Conservation (phyloP, 1,140 invertebrate species). For the Ctenoplectra terminalis region DNA sequence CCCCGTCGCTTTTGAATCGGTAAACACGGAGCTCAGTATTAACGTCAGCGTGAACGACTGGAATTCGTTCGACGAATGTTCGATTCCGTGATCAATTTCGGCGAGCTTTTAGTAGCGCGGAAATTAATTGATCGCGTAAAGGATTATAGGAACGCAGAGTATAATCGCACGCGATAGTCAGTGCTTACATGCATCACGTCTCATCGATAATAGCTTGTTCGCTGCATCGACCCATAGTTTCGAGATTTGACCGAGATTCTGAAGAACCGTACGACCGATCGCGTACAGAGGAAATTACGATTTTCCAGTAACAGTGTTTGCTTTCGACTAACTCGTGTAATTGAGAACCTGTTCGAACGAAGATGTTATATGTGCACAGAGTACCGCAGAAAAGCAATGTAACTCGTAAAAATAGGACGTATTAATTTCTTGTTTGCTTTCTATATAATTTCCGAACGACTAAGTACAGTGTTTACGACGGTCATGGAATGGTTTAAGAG, state of each 20-base stretch:
- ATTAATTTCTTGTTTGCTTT: too few species aligned
- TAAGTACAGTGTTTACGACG: too few species aligned
- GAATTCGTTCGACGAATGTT: too few species aligned
- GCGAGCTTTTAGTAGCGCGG: background rate
- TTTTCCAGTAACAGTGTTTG: slow-evolving; percentile 21
- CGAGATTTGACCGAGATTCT: slow-evolving; percentile 31
- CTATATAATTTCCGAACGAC: too few species aligned
- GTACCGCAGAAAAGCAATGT: too few species aligned
- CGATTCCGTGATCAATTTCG: background rate
- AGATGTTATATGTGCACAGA: too few species aligned
- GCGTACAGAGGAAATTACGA: slow-evolving; percentile 57
- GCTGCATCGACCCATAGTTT: slow-evolving; percentile 41
- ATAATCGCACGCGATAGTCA: slow-evolving; percentile 28
- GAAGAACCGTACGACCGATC: slow-evolving; percentile 44
- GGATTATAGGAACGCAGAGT: slow-evolving; percentile 15
- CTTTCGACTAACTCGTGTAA: background rate
- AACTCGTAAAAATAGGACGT: too few species aligned
- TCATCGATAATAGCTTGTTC: slow-evolving; percentile 15
- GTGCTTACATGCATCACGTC: slow-evolving; percentile 49
- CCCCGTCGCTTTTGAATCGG: too few species aligned
- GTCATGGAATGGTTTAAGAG: too few species aligned
- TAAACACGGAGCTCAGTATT: too few species aligned
- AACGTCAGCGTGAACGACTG: background rate
- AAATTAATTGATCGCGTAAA: slow-evolving; percentile 52
- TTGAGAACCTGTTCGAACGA: too few species aligned